phyloP scores from a whole-genome alignment of 2,113 vertebrate genomes.

The Ictalurus punctatus region DNA sequence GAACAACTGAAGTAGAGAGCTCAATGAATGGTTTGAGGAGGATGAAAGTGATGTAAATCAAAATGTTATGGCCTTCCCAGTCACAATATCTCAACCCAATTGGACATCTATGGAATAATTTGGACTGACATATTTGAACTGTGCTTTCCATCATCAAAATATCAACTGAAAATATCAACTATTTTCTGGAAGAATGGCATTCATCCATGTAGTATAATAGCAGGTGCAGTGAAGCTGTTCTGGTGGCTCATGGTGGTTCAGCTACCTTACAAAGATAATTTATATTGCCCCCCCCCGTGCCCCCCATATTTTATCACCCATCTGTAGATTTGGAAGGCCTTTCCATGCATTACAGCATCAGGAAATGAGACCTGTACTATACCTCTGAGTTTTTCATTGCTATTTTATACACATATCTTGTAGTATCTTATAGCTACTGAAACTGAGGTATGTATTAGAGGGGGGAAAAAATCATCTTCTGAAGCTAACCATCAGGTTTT shows the following conservation, averaged over 20 bases:
- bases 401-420: neutral
- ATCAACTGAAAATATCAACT: neutral
- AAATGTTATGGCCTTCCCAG: neutral
- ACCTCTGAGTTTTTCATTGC: neutral
- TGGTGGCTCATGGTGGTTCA: neutral
- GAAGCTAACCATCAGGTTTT: neutral
- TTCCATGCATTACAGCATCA: slow-evolving; percentile 12
- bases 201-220: neutral
- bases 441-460: neutral
- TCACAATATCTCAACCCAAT: neutral
- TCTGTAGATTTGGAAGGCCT: neutral
- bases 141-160: neutral
- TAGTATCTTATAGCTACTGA: neutral
- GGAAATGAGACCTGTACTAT: neutral
- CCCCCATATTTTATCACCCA: neutral
- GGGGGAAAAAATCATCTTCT: neutral
- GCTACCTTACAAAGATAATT: neutral
- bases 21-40: neutral
- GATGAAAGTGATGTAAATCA: neutral
- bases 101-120: neutral
- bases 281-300: neutral
- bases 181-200: neutral
- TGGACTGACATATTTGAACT: neutral
- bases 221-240: neutral
- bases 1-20: neutral